Evolutionary conservation across 2,888 invertebrate species (phyloP), one percentile per base, ranked within the genome.

Genomic region (Galerucella pusilla): DNA sequence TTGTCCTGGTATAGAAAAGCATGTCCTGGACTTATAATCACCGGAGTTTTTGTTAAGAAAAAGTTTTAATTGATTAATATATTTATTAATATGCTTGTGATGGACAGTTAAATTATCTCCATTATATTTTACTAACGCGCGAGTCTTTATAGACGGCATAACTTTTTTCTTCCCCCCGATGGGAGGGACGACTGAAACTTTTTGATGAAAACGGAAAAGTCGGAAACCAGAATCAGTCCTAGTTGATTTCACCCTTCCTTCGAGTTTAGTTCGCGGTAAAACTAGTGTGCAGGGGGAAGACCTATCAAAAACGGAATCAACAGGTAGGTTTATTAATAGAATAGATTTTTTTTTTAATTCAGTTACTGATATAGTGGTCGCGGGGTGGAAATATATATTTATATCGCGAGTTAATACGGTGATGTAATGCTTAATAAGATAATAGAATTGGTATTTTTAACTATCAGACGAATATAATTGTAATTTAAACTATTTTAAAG

Each of bases 311-410:
- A 20, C 20, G 20, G 59, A 16, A 73, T 74, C 77, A 77, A 77
- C 77, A 77, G 77, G 77, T 77, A 75, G 73, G 75, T 46, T 73
- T 67, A 20, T 46, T 68, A 14, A 10, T 25, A 46, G 57, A 60
- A 68, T 74, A 59, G 65, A 73, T n/a, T 67, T 61, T 77, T 77
- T 75, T 52, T 57, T 16, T 77, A 77, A 77, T 75, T 75, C 65
- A 75, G 72, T 77, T 74, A 77, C 35, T 42, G 49, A n/a, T n/a
- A 42, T 67, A 67, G 10, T 20, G 10, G 20, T 57, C n/a, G 20
- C 57, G 57, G 20, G 57, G 16, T 16, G 57, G 9, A 16, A 20
- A 57, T 16, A 20, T 57, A 57, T 52, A n/a, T 57, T 20, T 57
- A 16, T 16, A 57, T 57, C 57, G 16, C 7, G 20, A 57, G 57